Evolutionary conservation across 2,113 vertebrate species (phyloP), one percentile per base, ranked within the genome.

Genomic region (Hystrix cristata): DNA sequence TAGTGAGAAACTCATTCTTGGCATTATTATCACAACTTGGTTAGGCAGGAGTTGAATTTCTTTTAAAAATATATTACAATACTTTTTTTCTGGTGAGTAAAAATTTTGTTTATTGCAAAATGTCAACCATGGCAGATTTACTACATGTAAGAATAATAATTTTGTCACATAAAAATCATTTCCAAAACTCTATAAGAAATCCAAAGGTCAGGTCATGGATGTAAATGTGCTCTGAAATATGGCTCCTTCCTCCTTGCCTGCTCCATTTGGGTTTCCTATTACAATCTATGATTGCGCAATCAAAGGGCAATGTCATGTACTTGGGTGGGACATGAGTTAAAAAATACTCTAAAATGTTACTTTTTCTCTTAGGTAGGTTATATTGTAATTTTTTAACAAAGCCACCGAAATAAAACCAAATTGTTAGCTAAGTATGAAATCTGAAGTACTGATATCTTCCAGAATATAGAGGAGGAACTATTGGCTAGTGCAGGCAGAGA

Each of bases 181-280:
- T 84, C 60, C 31, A 62, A 78, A 95, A 88, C 59, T 51, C 64
- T 62, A 18, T 96, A 62, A 94, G 90, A 76, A 86, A 64, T 93
- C 31, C 85, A 93, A 97, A 95, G 87, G 71, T 95, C 92, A 97
- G 46, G 81, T 91, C 25, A 65, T 65, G 64, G 95, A 94, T 91
- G 88, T 81, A 91, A 85, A 93, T 60, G 1, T 12, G 34, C 27
- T 85, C 82, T 94, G 92, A 97, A 87, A 74, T 88, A 83, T 72
- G 48, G 0, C 10, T 48, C 9, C 5, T n/a, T 69, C 93, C 81
- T 48, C 21, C 14, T 59, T 69, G 31, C 14, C 31, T 65, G 14
- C 8, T 89, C 27, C 12, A 72, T 53, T 96, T 81, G 51, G 80
- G 71, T 72, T 46, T n/a, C 27, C 21, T 79, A 16, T 60, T 13